Evolutionary conservation across 1,140 invertebrate species (phyloP), one percentile per base, ranked within the genome.

Genomic region (Elymnias hypermnestra): DNA sequence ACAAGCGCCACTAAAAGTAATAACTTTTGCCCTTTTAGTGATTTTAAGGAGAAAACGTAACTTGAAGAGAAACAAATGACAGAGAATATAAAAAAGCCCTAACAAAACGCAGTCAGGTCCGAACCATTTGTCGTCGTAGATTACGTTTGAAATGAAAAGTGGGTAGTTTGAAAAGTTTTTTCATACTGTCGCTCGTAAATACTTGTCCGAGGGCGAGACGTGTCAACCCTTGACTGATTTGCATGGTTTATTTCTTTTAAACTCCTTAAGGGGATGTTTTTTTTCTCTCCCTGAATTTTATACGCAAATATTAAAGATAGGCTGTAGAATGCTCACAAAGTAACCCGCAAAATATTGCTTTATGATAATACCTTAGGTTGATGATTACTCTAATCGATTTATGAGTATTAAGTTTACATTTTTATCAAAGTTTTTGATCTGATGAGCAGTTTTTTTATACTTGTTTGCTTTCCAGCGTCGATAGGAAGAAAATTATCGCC

Each of bases 91-190:
- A 55, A 61, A 57, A 64, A 33, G 54, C 46, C 40, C 15, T 43
- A 48, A 56, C 42, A 50, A 54, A 63, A 56, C 38, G 62, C 52
- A 59, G 70, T 75, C 74, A 75, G 64, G 73, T 77, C 72, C 71
- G 57, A 65, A 65, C 67, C 73, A 74, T 77, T 77, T 77, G 71
- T 77, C 66, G 68, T 52, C 48, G 64, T 74, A 71, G 73, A 77
- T 77, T 77, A 63, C 67, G 61, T 72, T 63, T 63, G 60, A 73
- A 77, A 74, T 77, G 73, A 77, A 65, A 71, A 74, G 69, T 72
- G 69, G 68, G 68, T 77, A 71, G 72, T 72, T 71, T 63, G 49
- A 57, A 57, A 72, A 68, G 53, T 77, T 77, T 74, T 71, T 72
- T 64, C 63, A 63, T 57, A 57, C 53, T 39, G 53, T 33, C 42